Evolutionary conservation across 2,888 invertebrate genomes (phyloP).

Genomic region (Mantis religiosa): DNA sequence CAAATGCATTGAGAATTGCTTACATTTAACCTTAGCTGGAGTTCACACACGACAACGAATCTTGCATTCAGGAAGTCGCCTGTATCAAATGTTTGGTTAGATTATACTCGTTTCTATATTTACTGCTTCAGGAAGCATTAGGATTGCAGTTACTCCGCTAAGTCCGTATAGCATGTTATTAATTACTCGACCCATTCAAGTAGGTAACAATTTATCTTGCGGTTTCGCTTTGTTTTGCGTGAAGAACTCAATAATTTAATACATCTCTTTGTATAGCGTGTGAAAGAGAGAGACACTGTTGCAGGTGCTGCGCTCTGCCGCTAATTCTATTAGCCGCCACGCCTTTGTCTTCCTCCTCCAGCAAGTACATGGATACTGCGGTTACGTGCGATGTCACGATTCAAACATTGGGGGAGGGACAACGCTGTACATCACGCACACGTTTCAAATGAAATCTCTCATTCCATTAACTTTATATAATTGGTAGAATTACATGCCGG

Average conservation of each 20-base stretch:
- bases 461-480: conserved; percentile 1
- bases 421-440: background rate
- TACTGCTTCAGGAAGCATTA: too few species aligned
- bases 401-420: background rate
- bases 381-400: background rate
- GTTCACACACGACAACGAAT: too few species aligned
- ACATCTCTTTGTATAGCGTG: background rate
- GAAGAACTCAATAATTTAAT: background rate
- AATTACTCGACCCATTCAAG: too few species aligned
- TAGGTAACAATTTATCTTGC: too few species aligned
- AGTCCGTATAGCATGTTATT: too few species aligned
- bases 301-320: background rate
- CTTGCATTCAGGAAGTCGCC: too few species aligned
- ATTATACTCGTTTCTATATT: too few species aligned
- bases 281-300: background rate
- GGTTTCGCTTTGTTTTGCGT: too few species aligned
- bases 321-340: background rate
- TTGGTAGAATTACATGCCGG: conserved; percentile 1
- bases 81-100: too few species aligned
- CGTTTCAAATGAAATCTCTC: background rate
- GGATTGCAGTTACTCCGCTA: too few species aligned
- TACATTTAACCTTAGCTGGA: too few species aligned
- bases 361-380: background rate
- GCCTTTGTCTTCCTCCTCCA: background rate
- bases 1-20: too few species aligned